phyloP scores from a whole-genome alignment of 2,113 vertebrate species.

The Indicator indicator region DNA sequence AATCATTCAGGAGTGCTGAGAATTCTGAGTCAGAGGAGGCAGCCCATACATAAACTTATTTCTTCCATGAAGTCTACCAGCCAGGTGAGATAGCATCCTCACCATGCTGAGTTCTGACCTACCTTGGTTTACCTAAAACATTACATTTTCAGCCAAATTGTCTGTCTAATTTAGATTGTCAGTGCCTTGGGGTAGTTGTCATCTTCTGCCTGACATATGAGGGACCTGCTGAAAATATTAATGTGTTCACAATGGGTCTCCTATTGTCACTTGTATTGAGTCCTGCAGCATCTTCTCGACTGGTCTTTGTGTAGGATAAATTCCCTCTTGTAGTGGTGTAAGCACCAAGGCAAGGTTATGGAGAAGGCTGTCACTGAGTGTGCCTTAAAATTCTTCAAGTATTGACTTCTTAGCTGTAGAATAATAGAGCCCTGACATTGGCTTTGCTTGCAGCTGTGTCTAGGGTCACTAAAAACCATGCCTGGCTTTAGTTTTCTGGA shows the following conservation, averaged over 20 bases:
- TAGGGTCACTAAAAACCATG: not conserved
- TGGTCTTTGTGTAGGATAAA: not conserved
- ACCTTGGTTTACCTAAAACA: conserved; percentile 5
- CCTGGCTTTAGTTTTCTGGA: not conserved
- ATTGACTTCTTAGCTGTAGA: not conserved
- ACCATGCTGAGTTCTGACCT: conserved; percentile 9
- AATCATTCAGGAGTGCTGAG: conserved; percentile 24
- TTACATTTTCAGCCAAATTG: not conserved
- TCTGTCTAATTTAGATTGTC: conserved; percentile 30
- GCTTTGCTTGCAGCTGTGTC: not conserved
- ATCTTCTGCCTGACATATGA: not conserved
- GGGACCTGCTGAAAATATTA: not conserved
- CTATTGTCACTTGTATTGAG: not conserved
- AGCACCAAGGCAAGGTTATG: not conserved
- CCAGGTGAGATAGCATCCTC: not conserved
- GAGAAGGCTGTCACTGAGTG: not conserved
- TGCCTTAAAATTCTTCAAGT: not conserved
- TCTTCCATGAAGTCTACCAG: not conserved
- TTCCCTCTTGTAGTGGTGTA: not conserved
- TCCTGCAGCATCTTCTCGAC: not conserved
- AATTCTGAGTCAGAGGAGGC: conserved; percentile 30
- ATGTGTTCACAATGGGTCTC: not conserved
- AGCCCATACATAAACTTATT: conserved; percentile 25
- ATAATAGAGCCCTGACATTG: not conserved
- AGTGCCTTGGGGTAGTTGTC: conserved; percentile 7